Percentiles rank a stretch among this genome's conserved stretches.
phyloP scores from a whole-genome alignment of 2,113 vertebrate species.

The Eclectus roratus region DNA sequence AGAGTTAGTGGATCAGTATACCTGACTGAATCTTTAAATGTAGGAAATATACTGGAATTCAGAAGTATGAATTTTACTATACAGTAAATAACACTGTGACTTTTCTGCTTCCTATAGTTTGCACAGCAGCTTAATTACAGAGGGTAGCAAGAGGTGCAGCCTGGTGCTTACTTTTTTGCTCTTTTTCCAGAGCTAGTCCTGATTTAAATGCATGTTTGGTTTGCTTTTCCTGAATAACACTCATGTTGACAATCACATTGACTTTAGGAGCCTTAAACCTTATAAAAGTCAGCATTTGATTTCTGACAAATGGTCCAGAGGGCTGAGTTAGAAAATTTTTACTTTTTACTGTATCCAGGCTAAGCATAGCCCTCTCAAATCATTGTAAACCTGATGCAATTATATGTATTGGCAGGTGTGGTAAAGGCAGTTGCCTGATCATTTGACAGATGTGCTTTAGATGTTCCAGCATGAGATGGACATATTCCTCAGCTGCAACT shows the following conservation, averaged over 20 bases:
- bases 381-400: background rate
- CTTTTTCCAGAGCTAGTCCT: background rate
- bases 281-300: background rate
- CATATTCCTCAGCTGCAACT: background rate
- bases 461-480: background rate
- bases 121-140: background rate
- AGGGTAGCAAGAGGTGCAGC: fast-evolving
- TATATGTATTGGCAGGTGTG: background rate
- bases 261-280: background rate
- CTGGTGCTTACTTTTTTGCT: background rate
- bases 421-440: background rate
- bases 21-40: background rate
- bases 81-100: background rate
- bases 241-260: background rate
- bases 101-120: background rate
- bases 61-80: background rate
- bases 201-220: background rate
- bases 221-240: background rate
- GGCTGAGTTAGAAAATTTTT: background rate
- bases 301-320: background rate
- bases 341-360: background rate
- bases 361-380: background rate
- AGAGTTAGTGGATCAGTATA: background rate
- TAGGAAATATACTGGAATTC: background rate
- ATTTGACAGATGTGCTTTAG: background rate